phyloP scores from a whole-genome alignment of 2,888 invertebrate genomes.

The Parapristionchus giblindavisi region DNA sequence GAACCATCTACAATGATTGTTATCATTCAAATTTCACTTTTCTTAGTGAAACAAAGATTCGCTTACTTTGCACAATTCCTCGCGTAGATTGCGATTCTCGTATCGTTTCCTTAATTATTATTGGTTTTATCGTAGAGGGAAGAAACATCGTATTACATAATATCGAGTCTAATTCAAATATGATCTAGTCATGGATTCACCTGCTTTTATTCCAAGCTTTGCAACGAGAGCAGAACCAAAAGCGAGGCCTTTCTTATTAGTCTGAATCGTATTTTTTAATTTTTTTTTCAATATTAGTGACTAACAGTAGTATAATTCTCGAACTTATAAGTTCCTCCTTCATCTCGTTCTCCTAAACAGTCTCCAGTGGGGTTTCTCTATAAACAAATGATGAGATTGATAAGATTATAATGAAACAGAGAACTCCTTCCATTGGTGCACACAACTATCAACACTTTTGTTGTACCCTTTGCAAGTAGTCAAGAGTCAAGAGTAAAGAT shows the following conservation, averaged over 20 bases:
- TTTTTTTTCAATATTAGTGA: not conserved
- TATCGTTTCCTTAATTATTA: slow-evolving; percentile 70
- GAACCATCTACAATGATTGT: slow-evolving; percentile 76
- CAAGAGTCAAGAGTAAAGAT: too few relatives aligned
- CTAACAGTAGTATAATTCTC: slow-evolving; percentile 56
- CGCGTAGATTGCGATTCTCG: slow-evolving; percentile 90
- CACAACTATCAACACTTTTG: too few relatives aligned
- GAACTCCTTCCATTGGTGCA: too few relatives aligned
- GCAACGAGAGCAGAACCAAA: slow-evolving; percentile 37
- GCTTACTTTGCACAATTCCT: slow-evolving; percentile 76
- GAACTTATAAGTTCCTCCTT: slow-evolving; percentile 54
- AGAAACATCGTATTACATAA: not conserved
- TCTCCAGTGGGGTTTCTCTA: slow-evolving; percentile 53
- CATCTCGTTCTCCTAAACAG: slow-evolving; percentile 56
- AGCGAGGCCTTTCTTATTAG: slow-evolving; percentile 28
- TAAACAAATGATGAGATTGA: too few relatives aligned
- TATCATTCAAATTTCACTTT: too few relatives aligned
- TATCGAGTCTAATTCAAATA: not conserved
- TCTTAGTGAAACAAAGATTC: not conserved
- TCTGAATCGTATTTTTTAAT: slow-evolving; percentile 12
- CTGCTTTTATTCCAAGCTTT: slow-evolving; percentile 24
- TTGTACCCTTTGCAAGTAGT: too few relatives aligned
- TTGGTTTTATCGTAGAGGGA: not conserved
- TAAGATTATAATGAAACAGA: too few relatives aligned
- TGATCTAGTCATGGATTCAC: not conserved